Evolutionary conservation across 1,140 invertebrate genomes (phyloP).

Genomic region (Zaprionus africanus): DNA sequence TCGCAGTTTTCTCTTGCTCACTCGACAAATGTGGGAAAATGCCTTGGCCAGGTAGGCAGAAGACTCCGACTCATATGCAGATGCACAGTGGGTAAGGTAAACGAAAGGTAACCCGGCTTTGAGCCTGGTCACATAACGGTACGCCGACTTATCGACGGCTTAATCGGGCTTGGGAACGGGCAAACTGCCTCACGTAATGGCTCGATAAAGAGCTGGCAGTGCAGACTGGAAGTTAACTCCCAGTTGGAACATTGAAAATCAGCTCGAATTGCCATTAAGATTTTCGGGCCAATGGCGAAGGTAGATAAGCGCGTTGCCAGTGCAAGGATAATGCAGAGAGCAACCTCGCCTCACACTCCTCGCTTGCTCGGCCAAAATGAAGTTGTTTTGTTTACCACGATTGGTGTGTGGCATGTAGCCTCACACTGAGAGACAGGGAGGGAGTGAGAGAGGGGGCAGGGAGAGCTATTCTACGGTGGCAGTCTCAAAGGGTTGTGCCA

Average conservation of each 20-base stretch:
- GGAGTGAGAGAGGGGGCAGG: not conserved
- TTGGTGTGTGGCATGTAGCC: constrained; percentile 34
- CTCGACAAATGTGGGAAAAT: constrained; percentile 72
- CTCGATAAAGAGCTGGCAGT: constrained; percentile 73
- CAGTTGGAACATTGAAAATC: constrained; percentile 84
- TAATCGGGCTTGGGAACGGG: constrained; percentile 47
- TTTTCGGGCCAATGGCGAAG: constrained; percentile 52
- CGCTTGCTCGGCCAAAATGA: constrained; percentile 36
- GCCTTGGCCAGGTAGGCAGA: constrained; percentile 21
- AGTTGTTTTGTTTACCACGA: constrained; percentile 64
- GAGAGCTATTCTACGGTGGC: too few species aligned
- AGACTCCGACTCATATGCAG: constrained; percentile 5
- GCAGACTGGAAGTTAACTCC: constrained; percentile 61
- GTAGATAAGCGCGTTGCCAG: constrained; percentile 61
- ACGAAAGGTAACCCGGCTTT: not conserved
- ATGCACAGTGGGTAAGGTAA: not conserved
- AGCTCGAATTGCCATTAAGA: constrained; percentile 81
- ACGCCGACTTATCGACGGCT: constrained; percentile 68
- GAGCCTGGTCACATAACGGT: constrained; percentile 31
- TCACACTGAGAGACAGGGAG: not conserved
- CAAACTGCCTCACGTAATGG: constrained; percentile 67
- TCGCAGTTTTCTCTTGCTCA: constrained; percentile 35
- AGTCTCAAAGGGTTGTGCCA: constrained; percentile 65
- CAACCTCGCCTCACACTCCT: not conserved
- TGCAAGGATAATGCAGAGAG: constrained; percentile 63